phyloP scores from a whole-genome alignment of 2,888 invertebrate genomes.

The Tiphia femorata region DNA sequence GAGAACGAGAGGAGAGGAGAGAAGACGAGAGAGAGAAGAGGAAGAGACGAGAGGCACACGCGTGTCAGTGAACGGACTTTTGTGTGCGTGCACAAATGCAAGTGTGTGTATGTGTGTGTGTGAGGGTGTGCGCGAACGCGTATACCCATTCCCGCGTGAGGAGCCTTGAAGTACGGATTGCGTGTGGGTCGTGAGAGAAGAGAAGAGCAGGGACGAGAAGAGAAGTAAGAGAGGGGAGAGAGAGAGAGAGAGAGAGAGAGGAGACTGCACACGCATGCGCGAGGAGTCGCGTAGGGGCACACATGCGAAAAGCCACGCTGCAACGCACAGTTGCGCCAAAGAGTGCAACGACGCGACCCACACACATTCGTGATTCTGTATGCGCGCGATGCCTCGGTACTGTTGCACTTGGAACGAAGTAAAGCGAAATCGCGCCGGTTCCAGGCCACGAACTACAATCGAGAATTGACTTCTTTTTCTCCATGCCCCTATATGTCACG shows the following conservation, averaged over 20 bases:
- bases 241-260: constrained; percentile 4
- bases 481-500: too few relatives aligned
- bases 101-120: background rate
- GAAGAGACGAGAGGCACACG: background rate
- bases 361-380: too few relatives aligned
- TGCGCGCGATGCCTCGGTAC: too few relatives aligned
- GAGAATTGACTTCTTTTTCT: too few relatives aligned
- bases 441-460: too few relatives aligned
- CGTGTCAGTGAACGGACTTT: constrained; percentile 4
- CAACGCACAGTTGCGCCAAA: too few relatives aligned
- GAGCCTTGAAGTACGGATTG: constrained; percentile 48
- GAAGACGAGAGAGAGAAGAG: background rate
- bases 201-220: background rate
- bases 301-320: too few relatives aligned
- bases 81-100: constrained; percentile 1
- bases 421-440: too few relatives aligned
- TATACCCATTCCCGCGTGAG: constrained; percentile 19
- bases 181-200: constrained; percentile 42
- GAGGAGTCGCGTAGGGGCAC: too few relatives aligned
- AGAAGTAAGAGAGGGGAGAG: constrained; percentile 9
- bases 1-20: background rate
- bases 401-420: too few relatives aligned
- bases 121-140: constrained; percentile 15
- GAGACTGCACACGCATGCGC: too few relatives aligned
- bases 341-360: too few relatives aligned